phyloP scores from a whole-genome alignment of 1,140 invertebrate species.

The Camponotus floridanus region DNA sequence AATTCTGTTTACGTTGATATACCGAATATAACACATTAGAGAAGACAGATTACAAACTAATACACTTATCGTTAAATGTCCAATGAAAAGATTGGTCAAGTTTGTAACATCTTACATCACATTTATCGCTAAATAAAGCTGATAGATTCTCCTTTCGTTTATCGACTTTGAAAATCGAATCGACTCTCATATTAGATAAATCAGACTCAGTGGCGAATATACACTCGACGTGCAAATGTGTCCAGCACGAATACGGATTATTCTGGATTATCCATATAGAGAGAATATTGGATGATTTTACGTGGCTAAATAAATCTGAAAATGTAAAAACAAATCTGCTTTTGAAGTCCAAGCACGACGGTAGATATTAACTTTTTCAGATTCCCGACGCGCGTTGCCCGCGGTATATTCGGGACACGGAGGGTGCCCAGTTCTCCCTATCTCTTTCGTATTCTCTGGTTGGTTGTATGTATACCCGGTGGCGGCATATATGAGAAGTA shows the following conservation, averaged over 20 bases:
- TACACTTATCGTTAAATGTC: background rate
- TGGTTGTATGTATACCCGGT: constrained; percentile 15
- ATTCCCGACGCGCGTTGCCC: constrained; percentile 79
- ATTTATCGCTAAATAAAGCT: constrained; percentile 21
- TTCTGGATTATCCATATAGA: background rate
- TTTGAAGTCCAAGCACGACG: constrained; percentile 80
- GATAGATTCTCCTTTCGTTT: background rate
- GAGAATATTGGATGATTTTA: constrained; percentile 24
- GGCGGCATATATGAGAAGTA: constrained; percentile 67
- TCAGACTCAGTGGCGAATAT: constrained; percentile 13
- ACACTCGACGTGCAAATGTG: background rate
- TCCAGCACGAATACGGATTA: background rate
- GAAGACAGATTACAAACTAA: background rate
- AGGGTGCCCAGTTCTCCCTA: constrained; percentile 11
- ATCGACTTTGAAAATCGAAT: constrained; percentile 33
- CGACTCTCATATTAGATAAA: constrained; percentile 51
- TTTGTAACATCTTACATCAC: background rate
- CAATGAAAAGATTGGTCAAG: background rate
- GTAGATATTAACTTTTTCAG: constrained; percentile 84
- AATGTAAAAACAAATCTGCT: constrained; percentile 83
- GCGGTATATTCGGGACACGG: constrained; percentile 72
- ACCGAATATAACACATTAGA: background rate
- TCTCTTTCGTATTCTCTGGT: background rate
- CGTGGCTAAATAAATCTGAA: constrained; percentile 78
- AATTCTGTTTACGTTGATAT: background rate